Evolutionary conservation across 2,113 vertebrate species (phyloP).

Genomic region (Mesoclemmys tuberculata): DNA sequence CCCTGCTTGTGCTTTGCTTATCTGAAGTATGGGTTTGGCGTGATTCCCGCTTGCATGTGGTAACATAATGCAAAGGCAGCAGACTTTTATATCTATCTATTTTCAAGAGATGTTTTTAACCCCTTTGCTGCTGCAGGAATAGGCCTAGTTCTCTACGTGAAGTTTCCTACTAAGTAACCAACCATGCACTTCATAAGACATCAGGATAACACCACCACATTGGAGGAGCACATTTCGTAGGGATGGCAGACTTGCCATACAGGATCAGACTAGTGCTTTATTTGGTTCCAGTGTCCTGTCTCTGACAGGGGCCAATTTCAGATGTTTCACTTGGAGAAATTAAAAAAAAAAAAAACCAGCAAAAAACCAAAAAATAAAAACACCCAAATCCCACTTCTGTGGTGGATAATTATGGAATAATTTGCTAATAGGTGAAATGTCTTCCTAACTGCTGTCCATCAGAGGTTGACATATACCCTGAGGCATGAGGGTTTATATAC

Average conservation of each 20-base stretch:
- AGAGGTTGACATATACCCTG: background rate
- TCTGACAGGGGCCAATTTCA: slow-evolving; percentile 19
- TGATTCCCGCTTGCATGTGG: background rate
- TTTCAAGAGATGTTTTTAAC: background rate
- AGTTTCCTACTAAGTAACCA: background rate
- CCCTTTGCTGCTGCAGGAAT: background rate
- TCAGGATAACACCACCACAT: background rate
- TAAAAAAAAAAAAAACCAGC: background rate
- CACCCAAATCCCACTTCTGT: background rate
- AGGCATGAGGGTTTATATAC: slow-evolving; percentile 30
- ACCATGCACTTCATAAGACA: background rate
- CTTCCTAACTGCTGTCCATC: background rate
- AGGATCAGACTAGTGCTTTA: background rate
- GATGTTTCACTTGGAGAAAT: background rate
- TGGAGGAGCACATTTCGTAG: background rate
- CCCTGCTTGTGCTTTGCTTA: background rate
- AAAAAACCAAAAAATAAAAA: background rate
- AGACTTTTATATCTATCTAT: background rate
- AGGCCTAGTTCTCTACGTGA: background rate
- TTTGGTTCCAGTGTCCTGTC: background rate
- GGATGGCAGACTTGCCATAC: background rate
- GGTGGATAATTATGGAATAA: background rate
- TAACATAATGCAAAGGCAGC: background rate
- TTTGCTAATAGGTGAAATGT: background rate
- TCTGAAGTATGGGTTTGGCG: background rate